Conservation (phyloP, 2,113 vertebrate genomes). For the Aramus guarauna region DNA sequence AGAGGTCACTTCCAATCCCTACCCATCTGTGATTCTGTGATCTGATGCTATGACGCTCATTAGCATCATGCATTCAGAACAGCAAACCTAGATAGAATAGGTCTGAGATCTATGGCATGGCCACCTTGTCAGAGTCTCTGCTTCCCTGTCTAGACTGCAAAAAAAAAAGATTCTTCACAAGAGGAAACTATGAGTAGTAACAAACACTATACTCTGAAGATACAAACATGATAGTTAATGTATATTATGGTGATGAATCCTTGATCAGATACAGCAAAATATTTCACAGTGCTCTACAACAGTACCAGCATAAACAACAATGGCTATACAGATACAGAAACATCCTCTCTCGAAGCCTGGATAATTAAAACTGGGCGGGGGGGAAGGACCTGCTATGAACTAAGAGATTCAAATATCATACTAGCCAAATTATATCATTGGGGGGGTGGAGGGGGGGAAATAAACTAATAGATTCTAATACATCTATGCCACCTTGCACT, state of each 20-base stretch:
- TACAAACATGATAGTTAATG: not conserved
- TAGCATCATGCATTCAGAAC: not conserved
- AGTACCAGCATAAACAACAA: not conserved
- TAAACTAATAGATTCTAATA: not conserved
- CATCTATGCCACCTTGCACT: not conserved
- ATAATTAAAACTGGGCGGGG: not conserved
- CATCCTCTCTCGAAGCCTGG: not conserved
- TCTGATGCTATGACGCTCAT: not conserved
- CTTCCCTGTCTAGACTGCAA: not conserved
- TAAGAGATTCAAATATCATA: not conserved
- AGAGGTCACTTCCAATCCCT: too few relatives aligned
- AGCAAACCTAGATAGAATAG: not conserved
- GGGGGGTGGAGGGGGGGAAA: rapidly evolving
- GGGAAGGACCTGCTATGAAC: not conserved
- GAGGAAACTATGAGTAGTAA: not conserved
- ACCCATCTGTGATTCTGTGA: too few relatives aligned
- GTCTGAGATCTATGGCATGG: not conserved
- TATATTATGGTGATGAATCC: not conserved
- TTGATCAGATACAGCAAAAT: not conserved
- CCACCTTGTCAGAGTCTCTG: not conserved
- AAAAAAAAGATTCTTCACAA: not conserved
- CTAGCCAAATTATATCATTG: not conserved
- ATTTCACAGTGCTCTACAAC: not conserved
- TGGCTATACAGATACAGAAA: not conserved
- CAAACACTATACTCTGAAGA: not conserved